Conservation (phyloP, 2,888 invertebrate genomes). For the Cryptus armator region DNA sequence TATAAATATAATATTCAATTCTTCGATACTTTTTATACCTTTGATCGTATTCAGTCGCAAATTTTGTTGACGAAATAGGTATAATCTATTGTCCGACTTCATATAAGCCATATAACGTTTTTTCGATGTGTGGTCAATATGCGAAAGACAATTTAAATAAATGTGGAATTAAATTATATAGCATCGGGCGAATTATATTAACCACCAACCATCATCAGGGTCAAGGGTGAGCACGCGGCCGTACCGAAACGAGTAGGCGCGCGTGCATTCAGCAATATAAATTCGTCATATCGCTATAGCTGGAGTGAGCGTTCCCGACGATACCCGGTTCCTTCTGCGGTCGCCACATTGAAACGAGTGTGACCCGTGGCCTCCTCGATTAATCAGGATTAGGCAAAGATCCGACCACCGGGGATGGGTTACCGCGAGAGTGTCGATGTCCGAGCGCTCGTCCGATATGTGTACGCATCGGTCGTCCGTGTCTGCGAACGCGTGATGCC, state of each 20-base stretch:
- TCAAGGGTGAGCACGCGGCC: slow-evolving; percentile 44
- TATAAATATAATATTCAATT: no score
- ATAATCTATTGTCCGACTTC: no score
- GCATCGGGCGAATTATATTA: background rate
- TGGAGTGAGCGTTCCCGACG: slow-evolving; percentile 41
- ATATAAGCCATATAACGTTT: no score
- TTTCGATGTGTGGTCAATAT: no score
- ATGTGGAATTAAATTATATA: no score
- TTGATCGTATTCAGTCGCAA: no score
- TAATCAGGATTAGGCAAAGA: slow-evolving; percentile 82
- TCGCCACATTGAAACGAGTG: slow-evolving; percentile 50
- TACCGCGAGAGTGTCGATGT: slow-evolving; percentile 63
- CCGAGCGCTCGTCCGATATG: slow-evolving; percentile 68
- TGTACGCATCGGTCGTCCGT: slow-evolving; percentile 51
- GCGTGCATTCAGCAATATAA: slow-evolving; percentile 31
- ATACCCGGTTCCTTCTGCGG: slow-evolving; percentile 47
- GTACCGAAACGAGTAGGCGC: slow-evolving; percentile 17
- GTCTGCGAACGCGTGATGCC: slow-evolving; percentile 77
- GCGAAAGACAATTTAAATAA: no score
- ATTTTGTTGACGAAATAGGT: no score
- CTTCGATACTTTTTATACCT: no score
- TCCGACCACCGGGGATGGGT: slow-evolving; percentile 71
- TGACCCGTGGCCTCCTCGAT: slow-evolving; percentile 75
- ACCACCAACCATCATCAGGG: slow-evolving; percentile 19
- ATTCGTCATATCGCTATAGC: slow-evolving; percentile 50